Percentiles rank a stretch among this genome's conserved stretches.
Evolutionary conservation across 2,113 vertebrate species (phyloP).

Genomic region (Eretmochelys imbricata): DNA sequence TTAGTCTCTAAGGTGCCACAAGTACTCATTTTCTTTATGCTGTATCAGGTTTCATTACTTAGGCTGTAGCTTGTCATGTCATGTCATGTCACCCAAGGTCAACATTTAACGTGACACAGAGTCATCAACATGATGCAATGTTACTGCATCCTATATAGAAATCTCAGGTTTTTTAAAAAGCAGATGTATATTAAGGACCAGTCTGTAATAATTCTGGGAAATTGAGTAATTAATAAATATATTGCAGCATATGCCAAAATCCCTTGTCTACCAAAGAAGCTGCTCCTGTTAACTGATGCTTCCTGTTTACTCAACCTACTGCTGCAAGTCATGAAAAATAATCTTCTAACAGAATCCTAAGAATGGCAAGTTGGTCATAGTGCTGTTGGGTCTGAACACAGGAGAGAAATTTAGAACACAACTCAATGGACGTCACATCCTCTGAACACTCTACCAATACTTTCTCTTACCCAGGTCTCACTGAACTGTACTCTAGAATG

Average conservation of each 20-base stretch:
- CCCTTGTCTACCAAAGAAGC: not conserved
- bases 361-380: not conserved
- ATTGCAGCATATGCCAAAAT: conserved; percentile 9
- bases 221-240: conserved; percentile 3
- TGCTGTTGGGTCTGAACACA: not conserved
- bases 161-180: conserved; percentile 59
- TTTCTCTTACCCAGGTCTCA: conserved; percentile 7
- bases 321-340: not conserved
- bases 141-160: conserved; percentile 51
- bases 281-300: not conserved
- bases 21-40: not conserved
- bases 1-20: no score
- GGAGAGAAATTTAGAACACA: conserved; percentile 34
- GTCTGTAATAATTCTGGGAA: conserved; percentile 51
- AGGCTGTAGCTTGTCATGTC: conserved; percentile 48
- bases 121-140: conserved; percentile 27
- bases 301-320: not conserved
- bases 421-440: not conserved
- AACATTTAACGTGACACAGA: conserved; percentile 36
- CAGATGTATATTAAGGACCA: conserved; percentile 52
- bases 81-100: conserved; percentile 43
- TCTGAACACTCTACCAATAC: conserved; percentile 36
- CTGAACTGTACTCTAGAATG: conserved; percentile 18
- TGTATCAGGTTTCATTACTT: conserved; percentile 10
- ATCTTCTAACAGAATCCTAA: not conserved